These are phyloP conservation scores for Ochropacha duplaris DNA, from an alignment of 2,888 invertebrate genomes.

Conservation along the genomic window DNA sequence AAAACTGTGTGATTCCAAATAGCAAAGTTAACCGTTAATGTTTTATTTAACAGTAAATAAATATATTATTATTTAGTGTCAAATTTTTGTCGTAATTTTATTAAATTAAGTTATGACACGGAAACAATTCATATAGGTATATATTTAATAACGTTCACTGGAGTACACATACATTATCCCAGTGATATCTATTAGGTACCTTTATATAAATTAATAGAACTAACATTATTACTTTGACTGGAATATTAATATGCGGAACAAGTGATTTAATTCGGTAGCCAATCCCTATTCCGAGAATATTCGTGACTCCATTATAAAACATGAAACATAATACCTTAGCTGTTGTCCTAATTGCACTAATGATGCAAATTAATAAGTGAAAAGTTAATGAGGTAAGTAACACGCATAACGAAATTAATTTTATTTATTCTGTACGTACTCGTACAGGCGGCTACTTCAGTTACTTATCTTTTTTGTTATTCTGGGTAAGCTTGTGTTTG, in stretches of 20 bases:
- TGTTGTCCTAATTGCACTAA: conserved; percentile 49
- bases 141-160: neutral
- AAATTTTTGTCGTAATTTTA: neutral
- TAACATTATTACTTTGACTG: conserved; percentile 24
- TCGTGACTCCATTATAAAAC: conserved; percentile 48
- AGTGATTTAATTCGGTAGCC: conserved; percentile 29
- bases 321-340: conserved; percentile 41
- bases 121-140: neutral
- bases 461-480: too few relatives aligned
- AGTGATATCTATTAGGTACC: conserved; percentile 20
- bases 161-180: conserved; percentile 17
- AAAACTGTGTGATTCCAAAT: too few relatives aligned
- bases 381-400: conserved; percentile 44
- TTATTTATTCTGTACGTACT: conserved; percentile 11
- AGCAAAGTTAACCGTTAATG: too few relatives aligned
- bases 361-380: conserved; percentile 47
- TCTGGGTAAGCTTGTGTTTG: too few relatives aligned
- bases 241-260: conserved; percentile 26
- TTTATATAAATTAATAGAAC: conserved; percentile 14
- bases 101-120: neutral
- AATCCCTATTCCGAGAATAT: conserved; percentile 39
- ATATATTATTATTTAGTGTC: too few relatives aligned
- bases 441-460: too few relatives aligned
- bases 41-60: too few relatives aligned
- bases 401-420: conserved; percentile 40